Base-by-base conservation (phyloP, 2,797 vertebrate species). In the Rallus crepitans region DNA sequence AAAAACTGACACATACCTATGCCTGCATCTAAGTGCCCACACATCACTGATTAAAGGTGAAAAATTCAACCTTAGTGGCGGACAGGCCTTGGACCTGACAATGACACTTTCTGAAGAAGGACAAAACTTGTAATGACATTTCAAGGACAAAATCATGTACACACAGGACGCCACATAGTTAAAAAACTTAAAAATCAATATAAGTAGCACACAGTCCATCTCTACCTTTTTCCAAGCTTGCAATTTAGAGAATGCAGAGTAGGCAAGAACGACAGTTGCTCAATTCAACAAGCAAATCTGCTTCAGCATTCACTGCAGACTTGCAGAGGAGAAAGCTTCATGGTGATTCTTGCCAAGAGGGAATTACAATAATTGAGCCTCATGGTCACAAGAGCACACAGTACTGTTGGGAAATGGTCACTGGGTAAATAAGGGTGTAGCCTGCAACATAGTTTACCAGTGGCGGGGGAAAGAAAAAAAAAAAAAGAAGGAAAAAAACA, bases 311-410 rank as follows among this genome's bases (percentile, higher is more conserved):
- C 61, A 64, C 42, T 85, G n/a, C 42, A 57, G 76, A 66, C 35
- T 83, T 81, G 66, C 17, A 71, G 47, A 83, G 59, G 39, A 92
- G 89, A 95, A 94, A 87, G 52, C 66, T 89, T 70, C 78, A 88
- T 33, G n/a, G 66, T 4, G 71, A 89, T 66, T 39, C 64, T 84
- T 86, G 63, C 86, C 33, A 80, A 80, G 71, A 92, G 42, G 57
- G 60, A 93, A 95, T 70, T 81, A 83, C 8, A 94, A 78, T 90
- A 84, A 92, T 75, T 7, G 40, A 91, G 63, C 50, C 56, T 77
- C 42, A 61, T 35, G 37, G 71, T 95, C 91, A 97, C 72, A 96
- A 90, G 90, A 91, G 28, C 73, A 86, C 69, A 82, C n/a, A 18
- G 20, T 18, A 18, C 70, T 66, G 56, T 68, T 93, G 82, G 55